These are phyloP conservation scores for Apamea anceps DNA, from an alignment of 2,888 invertebrate genomes.

Conservation along the genomic window DNA sequence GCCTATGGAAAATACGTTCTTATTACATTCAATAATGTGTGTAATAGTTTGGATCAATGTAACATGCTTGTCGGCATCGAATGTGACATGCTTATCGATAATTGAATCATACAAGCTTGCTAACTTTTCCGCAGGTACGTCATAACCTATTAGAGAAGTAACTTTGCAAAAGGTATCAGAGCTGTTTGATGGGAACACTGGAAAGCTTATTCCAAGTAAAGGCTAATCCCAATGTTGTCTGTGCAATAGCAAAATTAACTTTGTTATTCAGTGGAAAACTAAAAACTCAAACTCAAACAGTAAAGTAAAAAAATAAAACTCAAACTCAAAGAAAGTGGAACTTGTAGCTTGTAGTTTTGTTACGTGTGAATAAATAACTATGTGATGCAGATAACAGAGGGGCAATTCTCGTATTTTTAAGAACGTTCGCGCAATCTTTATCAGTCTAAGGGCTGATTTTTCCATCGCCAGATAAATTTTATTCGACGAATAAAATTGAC, in stretches of 20 bases:
- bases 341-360: neutral
- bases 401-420: no score
- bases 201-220: neutral
- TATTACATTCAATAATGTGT: neutral
- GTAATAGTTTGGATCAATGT: neutral
- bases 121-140: neutral
- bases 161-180: neutral
- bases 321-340: no score
- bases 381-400: neutral
- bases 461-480: no score
- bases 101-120: neutral
- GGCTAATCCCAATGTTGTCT: neutral
- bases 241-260: constrained; percentile 1
- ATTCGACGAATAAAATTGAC: no score
- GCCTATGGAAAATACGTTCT: neutral
- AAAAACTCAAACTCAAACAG: no score
- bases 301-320: no score
- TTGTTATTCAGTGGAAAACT: neutral
- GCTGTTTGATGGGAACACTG: neutral
- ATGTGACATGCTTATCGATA: constrained; percentile 6
- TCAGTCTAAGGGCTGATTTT: neutral
- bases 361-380: neutral
- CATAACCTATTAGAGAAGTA: neutral
- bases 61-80: neutral
- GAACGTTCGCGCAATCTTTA: neutral